Base-by-base conservation (phyloP, 2,888 invertebrate species). In the Polydrusus tereticollis region DNA sequence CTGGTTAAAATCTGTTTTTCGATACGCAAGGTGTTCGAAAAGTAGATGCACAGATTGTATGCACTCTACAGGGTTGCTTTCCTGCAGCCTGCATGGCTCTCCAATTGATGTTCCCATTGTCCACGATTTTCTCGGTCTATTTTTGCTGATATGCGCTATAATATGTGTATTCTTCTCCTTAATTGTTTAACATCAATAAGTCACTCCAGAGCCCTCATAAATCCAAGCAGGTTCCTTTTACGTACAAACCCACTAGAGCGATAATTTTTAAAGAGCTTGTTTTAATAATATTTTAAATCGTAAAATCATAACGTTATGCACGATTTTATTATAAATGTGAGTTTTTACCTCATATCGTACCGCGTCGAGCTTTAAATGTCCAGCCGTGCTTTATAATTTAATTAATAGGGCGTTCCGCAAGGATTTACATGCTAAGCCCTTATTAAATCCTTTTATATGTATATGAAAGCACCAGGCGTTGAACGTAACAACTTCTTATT, bases 331-430 rank as follows among this genome's bases (percentile, higher is more conserved):
- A 16, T 55, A 55, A 29, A 52, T 52, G 29, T 2, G 29, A 23
- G 21, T 29, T 29, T 55, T 29, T 55, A 55, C 29, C 16, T 55
- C 7, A 29, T 52, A n/a, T 1, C 7, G 16, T 23, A 21, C 23
- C 52, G 10, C n/a, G 52, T 8, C 7, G 18, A 12, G 29, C 18
- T 55, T 55, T 55, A 55, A 55, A 55, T 55, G 29, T 29, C 26
- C 26, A 16, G 7, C 26, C 52, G 2, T 29, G 60, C 52, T 36
- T 33, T 14, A 36, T 67, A 50, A 59, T 50, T 59, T 33, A 38
- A 50, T 69, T 69, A 62, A 63, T 63, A 69, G 63, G 69, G 63
- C 69, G 69, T 69, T 69, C 69, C 69, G 63, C 69, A 63, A 57
- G 57, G 50, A 47, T 64, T 63, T 47, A 21, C 26, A 26, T 69